A percentile compares a stretch with the other conserved stretches of the same genome.
Evolutionary conservation across 1,140 invertebrate species (phyloP).

Genomic region (Orchestia grillus): DNA sequence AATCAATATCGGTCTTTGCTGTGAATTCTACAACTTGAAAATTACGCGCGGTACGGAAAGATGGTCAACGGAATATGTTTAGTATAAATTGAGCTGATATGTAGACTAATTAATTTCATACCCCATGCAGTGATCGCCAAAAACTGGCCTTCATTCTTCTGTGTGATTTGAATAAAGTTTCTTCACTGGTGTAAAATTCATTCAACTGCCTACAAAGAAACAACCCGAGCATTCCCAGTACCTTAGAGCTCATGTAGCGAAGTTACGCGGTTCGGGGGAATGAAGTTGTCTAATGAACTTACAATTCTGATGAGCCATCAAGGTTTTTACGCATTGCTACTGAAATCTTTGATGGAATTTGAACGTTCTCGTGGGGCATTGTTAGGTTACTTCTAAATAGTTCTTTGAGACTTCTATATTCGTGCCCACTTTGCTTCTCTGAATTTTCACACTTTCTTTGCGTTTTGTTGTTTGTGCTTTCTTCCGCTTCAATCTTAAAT

Average conservation of each 20-base stretch:
- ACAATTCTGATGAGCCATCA: too few species aligned
- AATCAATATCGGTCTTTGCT: too few species aligned
- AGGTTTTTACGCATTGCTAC: too few species aligned
- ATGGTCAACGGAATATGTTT: not conserved
- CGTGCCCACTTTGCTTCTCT: too few species aligned
- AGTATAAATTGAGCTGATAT: too few species aligned
- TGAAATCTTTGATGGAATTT: too few species aligned
- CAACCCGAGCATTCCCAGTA: not conserved
- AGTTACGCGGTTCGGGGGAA: not conserved
- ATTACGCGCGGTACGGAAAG: not conserved
- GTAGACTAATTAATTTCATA: not conserved
- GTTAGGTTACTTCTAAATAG: too few species aligned
- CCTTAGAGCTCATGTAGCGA: not conserved
- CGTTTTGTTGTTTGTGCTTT: too few species aligned
- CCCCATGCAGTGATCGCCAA: not conserved
- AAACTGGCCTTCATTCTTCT: not conserved
- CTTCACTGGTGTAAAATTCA: not conserved
- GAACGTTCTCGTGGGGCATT: too few species aligned
- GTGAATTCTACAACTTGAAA: not conserved
- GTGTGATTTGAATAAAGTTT: not conserved
- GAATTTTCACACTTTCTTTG: too few species aligned
- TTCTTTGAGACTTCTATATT: too few species aligned
- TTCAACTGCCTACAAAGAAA: not conserved
- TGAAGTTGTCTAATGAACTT: not conserved
- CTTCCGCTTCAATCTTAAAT: too few species aligned